Evolutionary conservation across 1,140 invertebrate genomes (phyloP).

Genomic region (honey bee (Apis mellifera)): DNA sequence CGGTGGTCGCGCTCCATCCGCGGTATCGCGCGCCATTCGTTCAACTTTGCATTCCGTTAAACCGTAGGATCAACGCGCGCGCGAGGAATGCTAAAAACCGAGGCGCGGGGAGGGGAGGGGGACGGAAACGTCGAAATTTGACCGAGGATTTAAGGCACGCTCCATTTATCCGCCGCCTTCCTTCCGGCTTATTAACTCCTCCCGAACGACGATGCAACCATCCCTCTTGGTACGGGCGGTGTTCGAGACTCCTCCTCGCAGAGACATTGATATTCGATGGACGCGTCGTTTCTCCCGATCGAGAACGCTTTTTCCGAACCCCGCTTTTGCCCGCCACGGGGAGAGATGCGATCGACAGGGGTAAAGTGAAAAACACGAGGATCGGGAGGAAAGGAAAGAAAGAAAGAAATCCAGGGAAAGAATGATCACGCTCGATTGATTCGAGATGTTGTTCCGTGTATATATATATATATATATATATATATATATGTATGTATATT

Average conservation of each 20-base stretch:
- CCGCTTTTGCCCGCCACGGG: too few relatives aligned
- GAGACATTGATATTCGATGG: conserved; percentile 61
- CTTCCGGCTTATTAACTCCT: conserved; percentile 60
- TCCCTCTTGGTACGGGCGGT: conserved; percentile 43
- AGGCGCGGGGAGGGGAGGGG: too few relatives aligned
- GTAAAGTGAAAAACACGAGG: conserved; percentile 12
- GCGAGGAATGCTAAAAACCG: neutral
- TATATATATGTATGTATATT: neutral
- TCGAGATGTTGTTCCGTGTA: conserved; percentile 43
- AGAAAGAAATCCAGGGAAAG: conserved; percentile 12
- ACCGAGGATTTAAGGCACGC: conserved; percentile 28
- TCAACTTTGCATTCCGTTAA: conserved; percentile 16
- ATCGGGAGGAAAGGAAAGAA: conserved; percentile 20
- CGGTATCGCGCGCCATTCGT: neutral
- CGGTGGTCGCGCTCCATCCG: too few relatives aligned
- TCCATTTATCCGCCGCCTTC: conserved; percentile 50
- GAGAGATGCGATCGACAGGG: conserved; percentile 2
- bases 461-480: too few relatives aligned
- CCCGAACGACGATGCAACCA: conserved; percentile 43
- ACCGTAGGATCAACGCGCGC: neutral
- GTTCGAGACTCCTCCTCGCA: neutral
- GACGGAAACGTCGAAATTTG: conserved; percentile 33
- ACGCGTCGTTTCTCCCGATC: conserved; percentile 48
- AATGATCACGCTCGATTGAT: conserved; percentile 64
- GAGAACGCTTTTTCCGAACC: conserved; percentile 53